Percentiles rank a stretch among this genome's conserved stretches.
phyloP scores from a whole-genome alignment of 2,888 invertebrate genomes.

The Seladonia tumulorum region DNA sequence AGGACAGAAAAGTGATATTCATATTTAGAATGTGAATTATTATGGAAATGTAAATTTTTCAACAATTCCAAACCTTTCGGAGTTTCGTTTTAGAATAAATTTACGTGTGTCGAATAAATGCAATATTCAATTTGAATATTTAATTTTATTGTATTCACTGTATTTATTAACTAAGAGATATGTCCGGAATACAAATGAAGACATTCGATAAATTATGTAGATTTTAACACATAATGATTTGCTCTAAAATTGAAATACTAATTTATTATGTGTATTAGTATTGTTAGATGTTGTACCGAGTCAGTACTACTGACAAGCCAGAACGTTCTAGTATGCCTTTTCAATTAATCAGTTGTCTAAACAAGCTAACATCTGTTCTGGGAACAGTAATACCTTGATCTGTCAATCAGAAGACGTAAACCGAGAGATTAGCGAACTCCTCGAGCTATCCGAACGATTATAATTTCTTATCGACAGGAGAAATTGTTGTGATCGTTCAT shows the following conservation, averaged over 20 bases:
- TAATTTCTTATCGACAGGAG: not conserved
- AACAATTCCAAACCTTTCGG: too few species aligned
- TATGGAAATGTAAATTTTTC: too few species aligned
- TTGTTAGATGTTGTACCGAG: not conserved
- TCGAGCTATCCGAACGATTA: not conserved
- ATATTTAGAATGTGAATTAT: too few species aligned
- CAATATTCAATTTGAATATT: too few species aligned
- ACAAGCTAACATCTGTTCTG: not conserved
- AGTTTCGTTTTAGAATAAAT: too few species aligned
- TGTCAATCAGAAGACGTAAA: not conserved
- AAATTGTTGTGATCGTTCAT: conserved; percentile 15
- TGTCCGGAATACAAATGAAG: not conserved
- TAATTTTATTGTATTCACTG: not conserved
- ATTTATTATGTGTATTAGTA: not conserved
- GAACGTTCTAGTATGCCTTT: not conserved
- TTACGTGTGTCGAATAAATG: too few species aligned
- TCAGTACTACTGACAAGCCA: not conserved
- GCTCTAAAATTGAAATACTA: not conserved
- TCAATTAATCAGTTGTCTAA: not conserved
- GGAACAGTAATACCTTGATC: not conserved
- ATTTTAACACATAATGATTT: not conserved
- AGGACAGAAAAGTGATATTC: too few species aligned
- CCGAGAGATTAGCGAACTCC: not conserved
- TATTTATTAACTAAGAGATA: not conserved
- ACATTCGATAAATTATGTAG: not conserved